Percentiles rank a stretch among this genome's conserved stretches.
These are phyloP conservation scores for Euphydryas editha DNA, from an alignment of 2,888 invertebrate species.

Conservation along the genomic window DNA sequence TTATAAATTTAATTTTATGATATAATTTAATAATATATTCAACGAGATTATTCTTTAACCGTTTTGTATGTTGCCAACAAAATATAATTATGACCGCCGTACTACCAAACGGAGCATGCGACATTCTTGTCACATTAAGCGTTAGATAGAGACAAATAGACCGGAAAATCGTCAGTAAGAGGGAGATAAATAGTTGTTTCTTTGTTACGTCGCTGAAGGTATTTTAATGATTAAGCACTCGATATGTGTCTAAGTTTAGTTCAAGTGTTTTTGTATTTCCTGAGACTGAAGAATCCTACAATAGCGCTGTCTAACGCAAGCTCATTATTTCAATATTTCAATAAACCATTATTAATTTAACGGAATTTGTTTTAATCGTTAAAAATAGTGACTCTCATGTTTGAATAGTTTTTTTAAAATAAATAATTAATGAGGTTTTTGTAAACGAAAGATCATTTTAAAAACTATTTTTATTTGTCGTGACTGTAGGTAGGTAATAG, in stretches of 20 bases:
- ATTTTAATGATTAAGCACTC: constrained; percentile 76
- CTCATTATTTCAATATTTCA: neutral
- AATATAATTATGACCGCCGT: constrained; percentile 53
- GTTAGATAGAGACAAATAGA: constrained; percentile 81
- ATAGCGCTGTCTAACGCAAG: neutral
- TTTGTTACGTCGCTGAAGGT: constrained; percentile 62
- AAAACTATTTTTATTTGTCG: too few relatives aligned
- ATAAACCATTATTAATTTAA: neutral
- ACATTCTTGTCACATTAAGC: constrained; percentile 78
- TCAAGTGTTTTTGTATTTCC: constrained; percentile 33
- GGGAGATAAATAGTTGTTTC: constrained; percentile 71
- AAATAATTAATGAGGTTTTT: too few relatives aligned
- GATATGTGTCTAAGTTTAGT: constrained; percentile 21
- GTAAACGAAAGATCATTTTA: too few relatives aligned
- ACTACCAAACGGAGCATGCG: constrained; percentile 78
- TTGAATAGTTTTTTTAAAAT: too few relatives aligned
- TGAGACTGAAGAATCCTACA: neutral
- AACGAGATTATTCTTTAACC: constrained; percentile 28
- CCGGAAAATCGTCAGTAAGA: constrained; percentile 76
- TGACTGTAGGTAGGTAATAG: too few relatives aligned
- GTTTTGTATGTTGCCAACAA: constrained; percentile 42
- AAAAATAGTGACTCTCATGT: too few relatives aligned
- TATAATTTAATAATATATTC: constrained; percentile 5
- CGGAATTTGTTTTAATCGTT: too few relatives aligned
- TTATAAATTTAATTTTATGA: neutral